Conservation (phyloP, 53 echinoderm and acorn worm species). For the Crossaster papposus region DNA sequence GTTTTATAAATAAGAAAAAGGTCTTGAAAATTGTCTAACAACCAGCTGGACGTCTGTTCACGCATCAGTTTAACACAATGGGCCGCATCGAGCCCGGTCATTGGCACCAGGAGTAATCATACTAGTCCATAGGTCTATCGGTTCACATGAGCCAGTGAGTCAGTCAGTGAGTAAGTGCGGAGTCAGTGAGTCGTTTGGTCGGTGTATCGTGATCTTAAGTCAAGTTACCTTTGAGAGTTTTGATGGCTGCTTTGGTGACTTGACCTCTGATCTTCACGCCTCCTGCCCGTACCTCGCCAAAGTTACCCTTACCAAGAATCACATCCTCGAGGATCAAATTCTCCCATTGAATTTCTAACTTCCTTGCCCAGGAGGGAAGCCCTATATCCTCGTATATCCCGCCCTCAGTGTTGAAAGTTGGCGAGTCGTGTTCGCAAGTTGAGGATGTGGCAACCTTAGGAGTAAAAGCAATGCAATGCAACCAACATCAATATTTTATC, state of each 20-base stretch:
- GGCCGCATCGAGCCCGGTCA: no score
- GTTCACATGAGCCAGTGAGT: no score
- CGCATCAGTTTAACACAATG: not conserved
- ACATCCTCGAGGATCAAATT: no score
- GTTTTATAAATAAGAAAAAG: not conserved
- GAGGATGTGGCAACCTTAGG: not conserved
- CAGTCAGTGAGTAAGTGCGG: no score
- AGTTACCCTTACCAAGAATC: slow-evolving; percentile 17
- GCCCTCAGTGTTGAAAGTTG: not conserved
- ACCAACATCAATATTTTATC: not conserved
- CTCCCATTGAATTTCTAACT: not conserved
- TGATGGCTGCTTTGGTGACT: not conserved
- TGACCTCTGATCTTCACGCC: no score
- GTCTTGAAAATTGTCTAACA: no score
- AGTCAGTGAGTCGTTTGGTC: no score
- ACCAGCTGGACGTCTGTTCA: no score
- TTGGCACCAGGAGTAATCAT: no score
- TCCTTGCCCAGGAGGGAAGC: not conserved
- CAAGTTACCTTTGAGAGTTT: not conserved
- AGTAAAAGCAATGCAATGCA: not conserved
- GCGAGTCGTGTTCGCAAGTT: not conserved
- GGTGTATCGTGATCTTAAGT: no score
- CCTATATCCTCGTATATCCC: not conserved
- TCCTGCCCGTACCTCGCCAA: slow-evolving; percentile 9
- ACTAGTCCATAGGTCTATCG: no score